Base-by-base conservation (phyloP, 1,140 invertebrate species). In the Euwallacea fornicatus region DNA sequence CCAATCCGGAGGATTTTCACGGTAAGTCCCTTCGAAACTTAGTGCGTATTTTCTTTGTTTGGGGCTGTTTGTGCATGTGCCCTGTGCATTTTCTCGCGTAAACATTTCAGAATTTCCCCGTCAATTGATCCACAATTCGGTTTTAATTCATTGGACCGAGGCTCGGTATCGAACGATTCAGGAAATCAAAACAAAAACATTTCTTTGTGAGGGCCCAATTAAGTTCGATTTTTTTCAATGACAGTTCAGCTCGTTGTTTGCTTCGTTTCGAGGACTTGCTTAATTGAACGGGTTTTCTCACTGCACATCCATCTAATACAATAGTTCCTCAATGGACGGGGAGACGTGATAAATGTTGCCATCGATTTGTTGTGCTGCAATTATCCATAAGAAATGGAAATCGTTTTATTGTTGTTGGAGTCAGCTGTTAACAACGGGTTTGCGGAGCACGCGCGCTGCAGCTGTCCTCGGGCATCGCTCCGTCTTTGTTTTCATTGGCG, bases 381-480 rank as follows among this genome's bases (percentile, higher is more conserved):
- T 61, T 43, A 41, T 41, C 41, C 11, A n/a, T 11, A n/a, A 61
- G 11, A 61, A 43, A 61, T 43, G n/a, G 43, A 61, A 61, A 61
- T 61, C 59, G 9, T 61, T n/a, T 61, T 61, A 61, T 61, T 61
- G 42, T 61, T 61, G 43, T 61, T 61, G 59, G 21, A 61, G 59
- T 61, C 59, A 61, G 59, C 59, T 61, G 59, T 61, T 61, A 21
- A 56, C 54, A 15, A 16, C 16, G 46, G 13, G 13, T 50, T 6
- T 50, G 13, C 46, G 9, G 21, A 33, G 13, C 46, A 50, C 46
- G 46, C 46, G 9, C 9, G 1, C 46, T 11, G 13, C 46, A 50
- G 46, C 6, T 13, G 46, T 50, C 21, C 21, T 33, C 21, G 21
- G 21, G 21, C 21, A 33, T 33, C 21, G 21, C 21, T 33, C 21